Base-by-base conservation (phyloP, 2,113 vertebrate genomes). In the Atlantisia rogersi region DNA sequence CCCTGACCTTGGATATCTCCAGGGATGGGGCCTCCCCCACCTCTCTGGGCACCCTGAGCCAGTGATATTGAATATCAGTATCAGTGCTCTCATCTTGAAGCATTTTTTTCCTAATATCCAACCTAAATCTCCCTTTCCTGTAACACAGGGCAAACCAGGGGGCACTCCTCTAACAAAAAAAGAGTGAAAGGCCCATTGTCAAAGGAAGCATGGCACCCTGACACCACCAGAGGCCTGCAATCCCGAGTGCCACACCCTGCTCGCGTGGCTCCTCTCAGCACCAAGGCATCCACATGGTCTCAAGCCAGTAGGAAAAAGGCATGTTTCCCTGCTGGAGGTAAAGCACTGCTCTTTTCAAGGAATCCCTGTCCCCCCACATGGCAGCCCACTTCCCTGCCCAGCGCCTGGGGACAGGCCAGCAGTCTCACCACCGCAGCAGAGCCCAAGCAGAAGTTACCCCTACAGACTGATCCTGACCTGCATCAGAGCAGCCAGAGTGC, bases 381-480 rank as follows among this genome's bases (percentile, higher is more conserved):
- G 52, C 44, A 52, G 26, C 78, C 81, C 55, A 19, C 10, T 4
- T 35, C n/a, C 75, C 42, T 52, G 65, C 82, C 46, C 11, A n/a
- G 69, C 55, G 48, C 68, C 82, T 63, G 78, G 7, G 65, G 52
- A n/a, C 63, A 56, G 42, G 48, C 46, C 63, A 67, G 62, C 39
- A 26, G 35, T 5, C 26, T 44, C n/a, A 3, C 11, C 55, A 6
- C 60, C 60, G 21, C 15, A 32, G 63, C 9, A 60, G 59, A 62
- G 39, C 58, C 18, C n/a, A 58, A 37, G 77, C 58, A 84, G 52
- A 67, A 74, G 46, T 13, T 8, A 12, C 52, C 2, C 3, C 78
- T 39, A 5, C 0, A 3, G 60, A 82, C 22, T 2, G 52, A 10
- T 11, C 32, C 42, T 67, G 5, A 2, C 0, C 0, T 7, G 40